phyloP scores from a whole-genome alignment of 2,888 invertebrate genomes.

The Euzophera pinguis region DNA sequence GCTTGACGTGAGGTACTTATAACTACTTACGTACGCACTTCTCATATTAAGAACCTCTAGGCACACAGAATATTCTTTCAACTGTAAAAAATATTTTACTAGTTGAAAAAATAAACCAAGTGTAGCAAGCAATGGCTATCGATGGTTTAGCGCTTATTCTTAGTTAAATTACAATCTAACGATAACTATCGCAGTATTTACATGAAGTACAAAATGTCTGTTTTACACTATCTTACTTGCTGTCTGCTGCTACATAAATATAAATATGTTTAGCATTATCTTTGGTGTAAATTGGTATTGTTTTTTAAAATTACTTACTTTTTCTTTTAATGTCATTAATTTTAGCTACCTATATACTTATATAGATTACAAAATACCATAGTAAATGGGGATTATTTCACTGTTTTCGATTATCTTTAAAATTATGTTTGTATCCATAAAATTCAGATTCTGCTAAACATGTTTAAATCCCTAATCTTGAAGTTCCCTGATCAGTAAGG shows the following conservation, averaged over 20 bases:
- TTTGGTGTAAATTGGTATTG: background rate
- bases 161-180: background rate
- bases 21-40: too few species aligned
- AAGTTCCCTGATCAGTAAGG: conserved; percentile 56
- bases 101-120: background rate
- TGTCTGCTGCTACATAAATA: background rate
- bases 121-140: background rate
- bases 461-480: conserved; percentile 17
- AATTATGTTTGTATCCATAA: background rate
- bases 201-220: background rate
- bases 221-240: conserved; percentile 7
- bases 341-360: too few species aligned
- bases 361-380: too few species aligned
- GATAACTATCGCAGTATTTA: conserved; percentile 1
- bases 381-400: background rate
- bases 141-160: conserved; percentile 16
- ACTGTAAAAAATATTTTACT: too few species aligned
- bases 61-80: too few species aligned
- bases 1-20: too few species aligned
- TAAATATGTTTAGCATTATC: background rate
- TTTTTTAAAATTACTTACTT: background rate
- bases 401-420: background rate
- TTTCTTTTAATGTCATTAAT: too few species aligned
- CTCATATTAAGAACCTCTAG: too few species aligned
- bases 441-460: background rate